Evolutionary conservation across 2,113 vertebrate species (phyloP).

Genomic region (Lamprotornis superbus): DNA sequence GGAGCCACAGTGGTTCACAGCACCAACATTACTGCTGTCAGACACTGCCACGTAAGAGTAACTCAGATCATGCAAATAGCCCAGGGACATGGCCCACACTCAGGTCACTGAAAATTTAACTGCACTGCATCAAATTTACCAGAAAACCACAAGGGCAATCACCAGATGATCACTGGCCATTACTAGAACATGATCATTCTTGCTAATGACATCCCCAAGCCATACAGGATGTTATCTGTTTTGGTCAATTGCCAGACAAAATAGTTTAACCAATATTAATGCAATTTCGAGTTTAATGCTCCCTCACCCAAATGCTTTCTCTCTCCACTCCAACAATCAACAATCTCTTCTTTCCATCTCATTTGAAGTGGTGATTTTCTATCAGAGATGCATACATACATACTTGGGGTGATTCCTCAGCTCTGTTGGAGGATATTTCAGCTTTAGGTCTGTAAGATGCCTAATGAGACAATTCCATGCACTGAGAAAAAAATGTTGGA

Average conservation of each 20-base stretch:
- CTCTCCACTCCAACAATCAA: constrained; percentile 14
- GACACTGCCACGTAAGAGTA: background rate
- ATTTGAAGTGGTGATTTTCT: constrained; percentile 38
- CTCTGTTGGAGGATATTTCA: background rate
- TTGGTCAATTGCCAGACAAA: constrained; percentile 49
- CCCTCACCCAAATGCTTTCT: background rate
- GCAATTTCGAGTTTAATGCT: constrained; percentile 38
- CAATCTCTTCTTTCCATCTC: constrained; percentile 30
- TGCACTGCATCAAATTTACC: constrained; percentile 9
- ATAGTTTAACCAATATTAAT: constrained; percentile 48
- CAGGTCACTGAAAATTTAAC: constrained; percentile 25
- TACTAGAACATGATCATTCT: background rate
- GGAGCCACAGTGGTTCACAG: background rate
- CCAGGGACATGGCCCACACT: background rate
- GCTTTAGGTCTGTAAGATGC: background rate
- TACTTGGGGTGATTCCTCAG: background rate
- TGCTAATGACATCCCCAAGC: constrained; percentile 4
- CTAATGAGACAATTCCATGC: background rate
- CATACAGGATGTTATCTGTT: constrained; percentile 1
- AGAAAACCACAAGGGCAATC: constrained; percentile 22
- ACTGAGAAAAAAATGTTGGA: background rate
- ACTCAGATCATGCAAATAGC: background rate
- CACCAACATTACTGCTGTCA: background rate
- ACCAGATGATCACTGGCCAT: background rate
- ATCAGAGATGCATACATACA: background rate